These are phyloP conservation scores for Choloepus hoffmanni DNA, from an alignment of 2,113 vertebrate species.

Conservation along the genomic window DNA sequence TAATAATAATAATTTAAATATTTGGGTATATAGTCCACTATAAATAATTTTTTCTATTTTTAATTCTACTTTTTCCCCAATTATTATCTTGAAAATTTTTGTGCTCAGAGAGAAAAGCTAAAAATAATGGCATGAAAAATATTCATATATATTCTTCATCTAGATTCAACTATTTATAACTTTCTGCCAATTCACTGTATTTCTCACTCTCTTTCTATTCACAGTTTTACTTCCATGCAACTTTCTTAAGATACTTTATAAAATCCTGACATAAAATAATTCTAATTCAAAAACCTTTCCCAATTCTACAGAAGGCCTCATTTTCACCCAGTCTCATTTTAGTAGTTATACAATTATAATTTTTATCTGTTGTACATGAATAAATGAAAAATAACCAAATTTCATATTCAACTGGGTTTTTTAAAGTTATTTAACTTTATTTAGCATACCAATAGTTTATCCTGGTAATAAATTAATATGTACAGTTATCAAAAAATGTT, in stretches of 20 bases:
- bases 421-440: too few species aligned
- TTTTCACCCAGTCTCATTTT: neutral
- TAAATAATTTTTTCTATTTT: neutral
- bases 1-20: neutral
- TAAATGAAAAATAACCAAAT: slow-evolving; percentile 36
- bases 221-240: neutral
- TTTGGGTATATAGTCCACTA: neutral
- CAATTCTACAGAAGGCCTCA: neutral
- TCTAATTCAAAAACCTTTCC: neutral
- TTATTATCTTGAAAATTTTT: slow-evolving; percentile 47
- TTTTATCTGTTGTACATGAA: neutral
- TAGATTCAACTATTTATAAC: slow-evolving; percentile 12
- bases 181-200: slow-evolving; percentile 41
- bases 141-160: neutral
- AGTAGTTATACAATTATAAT: neutral
- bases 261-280: slow-evolving; percentile 15
- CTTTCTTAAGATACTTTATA: neutral
- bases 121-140: neutral
- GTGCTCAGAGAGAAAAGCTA: neutral
- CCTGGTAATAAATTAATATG: too few species aligned
- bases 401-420: neutral
- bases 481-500: too few species aligned
- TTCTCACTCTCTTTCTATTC: neutral
- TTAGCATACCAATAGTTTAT: too few species aligned
- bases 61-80: neutral